A percentile compares a stretch with the other conserved stretches of the same genome.
phyloP scores from a whole-genome alignment of 2,797 vertebrate genomes.

The Pipistrellus nathusii region DNA sequence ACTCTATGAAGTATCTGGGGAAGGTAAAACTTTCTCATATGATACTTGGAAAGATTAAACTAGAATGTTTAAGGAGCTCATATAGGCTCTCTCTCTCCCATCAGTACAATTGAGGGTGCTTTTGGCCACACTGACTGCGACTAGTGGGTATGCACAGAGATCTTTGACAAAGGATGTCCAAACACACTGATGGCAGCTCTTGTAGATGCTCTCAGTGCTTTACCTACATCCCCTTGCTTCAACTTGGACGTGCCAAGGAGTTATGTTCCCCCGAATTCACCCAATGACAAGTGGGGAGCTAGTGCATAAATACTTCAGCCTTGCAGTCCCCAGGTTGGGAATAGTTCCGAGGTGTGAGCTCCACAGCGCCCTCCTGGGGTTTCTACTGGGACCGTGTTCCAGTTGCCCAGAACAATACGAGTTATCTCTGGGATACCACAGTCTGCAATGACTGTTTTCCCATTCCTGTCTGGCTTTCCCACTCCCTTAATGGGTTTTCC shows the following conservation, averaged over 20 bases:
- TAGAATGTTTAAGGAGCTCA: not conserved
- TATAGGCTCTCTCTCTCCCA: not conserved
- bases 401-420: not conserved
- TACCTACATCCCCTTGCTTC: not conserved
- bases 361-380: not conserved
- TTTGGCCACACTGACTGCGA: not conserved
- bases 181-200: fast-evolving
- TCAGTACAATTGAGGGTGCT: not conserved
- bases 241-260: not conserved
- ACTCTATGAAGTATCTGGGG: too few relatives aligned
- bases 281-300: not conserved
- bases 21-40: not conserved
- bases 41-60: not conserved
- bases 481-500: not conserved
- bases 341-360: not conserved
- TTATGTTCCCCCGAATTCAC: not conserved
- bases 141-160: not conserved
- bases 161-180: not conserved
- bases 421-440: not conserved
- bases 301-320: not conserved
- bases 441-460: not conserved
- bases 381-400: not conserved
- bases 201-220: not conserved
- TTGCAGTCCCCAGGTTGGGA: not conserved
- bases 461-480: not conserved